Conservation (phyloP, 2,113 vertebrate species). For the Dolichallabes microphthalmus region DNA sequence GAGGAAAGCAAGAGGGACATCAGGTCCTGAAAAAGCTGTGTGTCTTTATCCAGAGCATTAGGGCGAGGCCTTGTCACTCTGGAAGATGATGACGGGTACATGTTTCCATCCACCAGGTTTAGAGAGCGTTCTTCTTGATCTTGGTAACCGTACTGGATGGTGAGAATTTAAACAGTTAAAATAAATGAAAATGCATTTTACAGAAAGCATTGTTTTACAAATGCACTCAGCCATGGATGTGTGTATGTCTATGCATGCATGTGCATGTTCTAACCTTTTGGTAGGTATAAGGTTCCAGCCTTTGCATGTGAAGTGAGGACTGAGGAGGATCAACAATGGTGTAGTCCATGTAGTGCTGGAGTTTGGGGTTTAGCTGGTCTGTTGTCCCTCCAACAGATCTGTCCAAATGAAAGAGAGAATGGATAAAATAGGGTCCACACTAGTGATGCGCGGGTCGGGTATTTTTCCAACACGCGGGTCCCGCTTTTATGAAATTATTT, state of each 20-base stretch:
- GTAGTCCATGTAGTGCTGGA: conserved; percentile 83
- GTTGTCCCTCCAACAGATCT: conserved; percentile 32
- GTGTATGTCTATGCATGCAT: neutral
- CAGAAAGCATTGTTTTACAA: neutral
- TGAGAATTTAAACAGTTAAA: neutral
- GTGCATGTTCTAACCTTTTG: conserved; percentile 72
- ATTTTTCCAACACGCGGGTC: no score
- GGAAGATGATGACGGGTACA: conserved; percentile 60
- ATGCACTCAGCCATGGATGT: neutral
- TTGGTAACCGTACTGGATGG: conserved; percentile 78
- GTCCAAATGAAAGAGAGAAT: neutral
- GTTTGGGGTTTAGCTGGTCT: conserved; percentile 56
- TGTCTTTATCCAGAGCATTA: conserved; percentile 70
- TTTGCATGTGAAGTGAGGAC: conserved; percentile 76
- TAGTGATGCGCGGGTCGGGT: no score
- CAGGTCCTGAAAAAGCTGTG: conserved; percentile 83
- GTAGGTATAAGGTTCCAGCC: conserved; percentile 81
- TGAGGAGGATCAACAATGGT: conserved; percentile 75
- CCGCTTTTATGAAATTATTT: no score
- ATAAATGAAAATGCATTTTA: neutral
- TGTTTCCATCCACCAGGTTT: conserved; percentile 66
- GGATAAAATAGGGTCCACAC: neutral
- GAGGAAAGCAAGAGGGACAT: conserved; percentile 78
- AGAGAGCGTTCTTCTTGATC: conserved; percentile 74
- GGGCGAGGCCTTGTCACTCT: conserved; percentile 49